phyloP scores from a whole-genome alignment of 2,797 vertebrate genomes.

The Pogoniulus pusillus region DNA sequence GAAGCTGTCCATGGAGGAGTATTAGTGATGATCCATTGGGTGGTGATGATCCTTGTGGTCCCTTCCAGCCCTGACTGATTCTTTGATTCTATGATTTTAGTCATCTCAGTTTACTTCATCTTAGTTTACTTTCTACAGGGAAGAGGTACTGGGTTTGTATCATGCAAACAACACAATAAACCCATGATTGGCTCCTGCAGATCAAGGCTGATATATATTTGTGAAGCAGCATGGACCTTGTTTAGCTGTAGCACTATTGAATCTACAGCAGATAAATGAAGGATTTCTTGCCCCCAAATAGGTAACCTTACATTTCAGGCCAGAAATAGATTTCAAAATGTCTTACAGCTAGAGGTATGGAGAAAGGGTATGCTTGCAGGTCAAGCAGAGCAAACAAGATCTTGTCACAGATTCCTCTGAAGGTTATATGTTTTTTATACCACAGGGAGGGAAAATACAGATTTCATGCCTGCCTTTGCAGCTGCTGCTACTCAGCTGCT shows the following conservation, averaged over 20 bases:
- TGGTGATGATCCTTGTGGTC: too few relatives aligned
- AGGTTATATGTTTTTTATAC: not conserved
- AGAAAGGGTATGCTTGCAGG: not conserved
- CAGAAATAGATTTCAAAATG: not conserved
- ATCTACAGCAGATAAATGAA: not conserved
- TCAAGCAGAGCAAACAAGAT: not conserved
- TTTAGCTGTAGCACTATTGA: not conserved
- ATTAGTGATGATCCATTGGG: too few relatives aligned
- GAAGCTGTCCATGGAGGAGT: too few relatives aligned
- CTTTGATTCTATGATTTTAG: too few relatives aligned
- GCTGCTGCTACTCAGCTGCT: not conserved
- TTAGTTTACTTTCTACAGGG: not conserved
- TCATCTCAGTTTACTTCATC: not conserved
- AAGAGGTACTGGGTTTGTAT: not conserved
- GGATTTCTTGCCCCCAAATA: not conserved
- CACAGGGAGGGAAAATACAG: not conserved
- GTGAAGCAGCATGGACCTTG: not conserved
- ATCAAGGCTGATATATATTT: not conserved
- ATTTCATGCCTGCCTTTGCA: not conserved
- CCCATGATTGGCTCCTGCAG: not conserved
- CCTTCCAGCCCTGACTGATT: too few relatives aligned
- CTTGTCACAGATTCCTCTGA: not conserved
- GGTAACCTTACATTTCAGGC: not conserved
- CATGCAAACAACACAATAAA: not conserved
- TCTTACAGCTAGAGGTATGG: not conserved